Percentiles rank a stretch among this genome's conserved stretches.
These are phyloP conservation scores for Heterocephalus glaber DNA, from an alignment of 2,113 vertebrate genomes.

Conservation along the genomic window DNA sequence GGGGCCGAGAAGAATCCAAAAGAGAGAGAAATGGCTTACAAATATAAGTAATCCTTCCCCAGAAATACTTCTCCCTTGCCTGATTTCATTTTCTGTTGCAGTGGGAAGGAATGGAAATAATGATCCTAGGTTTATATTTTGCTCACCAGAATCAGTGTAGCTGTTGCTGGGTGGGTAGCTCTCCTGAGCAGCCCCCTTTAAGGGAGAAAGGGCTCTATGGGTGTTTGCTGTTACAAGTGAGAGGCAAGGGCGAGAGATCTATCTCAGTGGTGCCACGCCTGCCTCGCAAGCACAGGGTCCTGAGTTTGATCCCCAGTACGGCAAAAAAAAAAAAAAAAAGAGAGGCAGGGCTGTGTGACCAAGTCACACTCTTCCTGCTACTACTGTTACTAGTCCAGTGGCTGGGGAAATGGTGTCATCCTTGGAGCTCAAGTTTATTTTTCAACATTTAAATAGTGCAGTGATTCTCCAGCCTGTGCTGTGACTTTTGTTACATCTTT, in stretches of 20 bases:
- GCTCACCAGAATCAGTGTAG: not conserved
- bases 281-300: too few species aligned
- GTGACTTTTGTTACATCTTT: not conserved
- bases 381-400: not conserved
- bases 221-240: too few species aligned
- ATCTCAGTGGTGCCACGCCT: too few species aligned
- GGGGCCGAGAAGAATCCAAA: not conserved
- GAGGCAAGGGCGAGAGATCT: too few species aligned
- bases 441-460: not conserved
- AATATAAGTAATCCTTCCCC: not conserved
- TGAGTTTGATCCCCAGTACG: too few species aligned
- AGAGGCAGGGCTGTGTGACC: fast-evolving
- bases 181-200: not conserved
- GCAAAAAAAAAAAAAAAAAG: too few species aligned
- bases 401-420: not conserved
- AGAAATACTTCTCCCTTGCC: not conserved
- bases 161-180: not conserved
- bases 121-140: not conserved
- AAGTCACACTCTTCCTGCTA: not conserved
- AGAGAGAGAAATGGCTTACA: not conserved
- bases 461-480: not conserved
- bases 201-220: not conserved
- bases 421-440: not conserved
- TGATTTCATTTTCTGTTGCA: not conserved
- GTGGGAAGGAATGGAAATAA: not conserved